Evolutionary conservation across 2,888 invertebrate species (phyloP), one percentile per base, ranked within the genome.

Genomic region (Cephus pulcher): DNA sequence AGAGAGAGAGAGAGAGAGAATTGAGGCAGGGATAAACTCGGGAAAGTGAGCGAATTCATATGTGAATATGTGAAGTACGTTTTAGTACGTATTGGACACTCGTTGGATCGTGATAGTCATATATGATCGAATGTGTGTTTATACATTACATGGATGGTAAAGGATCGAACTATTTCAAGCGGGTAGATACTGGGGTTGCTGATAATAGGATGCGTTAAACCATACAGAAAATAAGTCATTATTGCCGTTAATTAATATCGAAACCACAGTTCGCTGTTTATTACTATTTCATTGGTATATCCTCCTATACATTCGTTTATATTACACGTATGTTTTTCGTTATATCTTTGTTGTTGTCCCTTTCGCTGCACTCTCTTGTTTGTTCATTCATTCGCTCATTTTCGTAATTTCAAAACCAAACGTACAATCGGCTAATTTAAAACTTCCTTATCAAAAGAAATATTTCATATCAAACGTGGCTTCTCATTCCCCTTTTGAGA

Each of bases 161-260:
- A 56, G 56, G 56, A 23, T 56, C 23, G 56, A 56, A 56, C 56
- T 23, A 56, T 56, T 56, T 56, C 23, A 56, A 56, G 56, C 76
- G 71, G 71, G 56, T 34, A 69, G 75, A 40, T 74, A 71, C 56
- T 76, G 69, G 74, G 68, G 75, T 76, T 76, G 68, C 75, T 74
- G 69, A 76, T 40, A 75, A 80, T 77, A 76, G 77, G 69, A 76
- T 79, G 71, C 37, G 84, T 78, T 78, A 85, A 83, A 81, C 81
- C 83, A 82, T 82, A 86, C 82, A 82, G 82, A 85, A 87, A 86
- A 87, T 86, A 86, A 87, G 83, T 87, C 84, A 87, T 88, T 87
- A 87, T 87, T 87, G 83, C 78, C 80, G 84, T 84, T 86, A 87
- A 88, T 87, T 87, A 87, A 86, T 87, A 86, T 86, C 83, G 82